Evolutionary conservation across 2,113 vertebrate species (phyloP).

Genomic region (Salvator merianae): DNA sequence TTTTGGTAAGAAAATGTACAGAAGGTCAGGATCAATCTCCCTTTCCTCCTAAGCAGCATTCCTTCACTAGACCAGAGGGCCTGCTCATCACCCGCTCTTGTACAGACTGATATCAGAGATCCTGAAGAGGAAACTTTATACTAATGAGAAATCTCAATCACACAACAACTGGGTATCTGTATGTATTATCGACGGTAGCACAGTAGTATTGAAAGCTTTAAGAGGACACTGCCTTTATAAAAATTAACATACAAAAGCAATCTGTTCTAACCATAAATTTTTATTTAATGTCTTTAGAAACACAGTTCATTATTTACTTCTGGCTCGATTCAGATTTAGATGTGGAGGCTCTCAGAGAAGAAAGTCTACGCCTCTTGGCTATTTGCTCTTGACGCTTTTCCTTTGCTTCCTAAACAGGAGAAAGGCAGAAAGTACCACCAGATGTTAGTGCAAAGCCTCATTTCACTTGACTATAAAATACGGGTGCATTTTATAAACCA

Average conservation of each 20-base stretch:
- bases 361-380: slow-evolving; percentile 95
- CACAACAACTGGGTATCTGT: too few relatives aligned
- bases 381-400: slow-evolving; percentile 98
- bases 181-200: too few relatives aligned
- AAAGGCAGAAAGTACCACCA: neutral
- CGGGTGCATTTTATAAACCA: neutral
- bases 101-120: too few relatives aligned
- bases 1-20: too few relatives aligned
- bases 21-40: too few relatives aligned
- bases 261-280: slow-evolving; percentile 66
- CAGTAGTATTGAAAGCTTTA: too few relatives aligned
- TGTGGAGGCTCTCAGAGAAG: slow-evolving; percentile 94
- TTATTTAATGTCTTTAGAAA: slow-evolving; percentile 64
- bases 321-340: slow-evolving; percentile 99
- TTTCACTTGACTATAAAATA: neutral
- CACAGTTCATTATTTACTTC: slow-evolving; percentile 80
- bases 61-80: too few relatives aligned
- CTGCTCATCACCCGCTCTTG: too few relatives aligned
- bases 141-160: too few relatives aligned
- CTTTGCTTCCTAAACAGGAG: slow-evolving; percentile 88
- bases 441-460: neutral
- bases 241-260: neutral
- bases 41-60: too few relatives aligned
- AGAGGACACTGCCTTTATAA: too few relatives aligned
- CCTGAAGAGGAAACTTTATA: too few relatives aligned